Evolutionary conservation across 1,140 invertebrate species (phyloP), one percentile per base, ranked within the genome.

Genomic region (Eulimnadia texana): DNA sequence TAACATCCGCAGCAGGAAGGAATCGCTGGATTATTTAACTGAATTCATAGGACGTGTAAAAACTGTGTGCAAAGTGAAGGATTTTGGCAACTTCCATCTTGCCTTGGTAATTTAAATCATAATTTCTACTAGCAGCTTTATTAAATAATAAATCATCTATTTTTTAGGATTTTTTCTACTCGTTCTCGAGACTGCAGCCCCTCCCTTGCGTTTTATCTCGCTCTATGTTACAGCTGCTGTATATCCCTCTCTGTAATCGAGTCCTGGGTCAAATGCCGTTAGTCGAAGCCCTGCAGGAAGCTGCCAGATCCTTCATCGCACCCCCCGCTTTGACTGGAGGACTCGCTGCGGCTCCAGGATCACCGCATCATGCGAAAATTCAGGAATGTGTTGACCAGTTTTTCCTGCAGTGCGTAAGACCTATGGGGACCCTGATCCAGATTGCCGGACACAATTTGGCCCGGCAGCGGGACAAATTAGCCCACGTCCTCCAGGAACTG

Each of bases 391-490:
- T 95, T 0, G 91, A 97, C 67, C 84, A 83, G 27, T 95, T 97
- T 75, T 79, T 98, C 51, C 79, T 78, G 16, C 86, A 89, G 64
- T 94, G 91, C 70, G 82, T 88, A n/a, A 80, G 85, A 22, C 85
- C 93, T 9, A 91, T 97, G 70, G 85, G 84, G 13, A 84, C 81
- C 63, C 77, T 98, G 24, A 77, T 98, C n/a, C 87, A 93, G 69
- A 82, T 93, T 49, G 92, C 86, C 69, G 93, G 94, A 2, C 92
- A 96, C 70, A 98, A 98, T 76, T 77, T 92, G 64, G 93, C 94
- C 2, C 76, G 94, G 28, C 93, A 97, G 72, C 77, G 93, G 58
- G 93, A 97, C 71, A 95, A 94, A 76, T 76, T 96, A 61, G 90
- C 89, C 11, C 81, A 91, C 67, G 73, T 97, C 29, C 74, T 98